Conservation (phyloP, 1,140 invertebrate genomes). For the Capitella teleta region DNA sequence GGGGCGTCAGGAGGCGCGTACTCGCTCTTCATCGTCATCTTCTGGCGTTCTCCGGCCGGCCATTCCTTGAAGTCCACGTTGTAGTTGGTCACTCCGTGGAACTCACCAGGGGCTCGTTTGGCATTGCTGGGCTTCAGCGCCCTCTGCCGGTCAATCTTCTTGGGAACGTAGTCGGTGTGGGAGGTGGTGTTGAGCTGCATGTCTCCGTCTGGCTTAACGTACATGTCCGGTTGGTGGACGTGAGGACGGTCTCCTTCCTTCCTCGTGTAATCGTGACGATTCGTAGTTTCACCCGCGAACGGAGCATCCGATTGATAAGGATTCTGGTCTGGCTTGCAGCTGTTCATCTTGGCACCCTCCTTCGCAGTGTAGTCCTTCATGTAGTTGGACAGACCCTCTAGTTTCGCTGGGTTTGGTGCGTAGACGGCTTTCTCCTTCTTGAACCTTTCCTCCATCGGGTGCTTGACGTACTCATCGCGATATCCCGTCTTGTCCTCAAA, state of each 20-base stretch:
- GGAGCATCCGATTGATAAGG: conserved; percentile 15
- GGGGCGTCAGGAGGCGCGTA: conserved; percentile 14
- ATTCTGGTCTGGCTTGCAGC: conserved; percentile 12
- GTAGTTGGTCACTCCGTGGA: conserved; percentile 39
- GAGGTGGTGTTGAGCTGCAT: conserved; percentile 27
- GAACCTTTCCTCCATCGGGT: conserved; percentile 24
- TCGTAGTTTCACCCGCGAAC: conserved; percentile 21
- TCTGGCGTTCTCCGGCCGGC: conserved; percentile 5
- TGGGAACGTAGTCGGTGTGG: conserved; percentile 15
- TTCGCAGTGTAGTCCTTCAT: conserved; percentile 34
- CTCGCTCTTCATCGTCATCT: conserved; percentile 1
- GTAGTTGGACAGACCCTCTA: conserved; percentile 37
- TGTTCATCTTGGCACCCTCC: conserved; percentile 12
- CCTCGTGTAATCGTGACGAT: conserved; percentile 18
- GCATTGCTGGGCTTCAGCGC: conserved; percentile 15
- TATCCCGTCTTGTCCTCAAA: conserved; percentile 38
- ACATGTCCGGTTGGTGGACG: conserved; percentile 22
- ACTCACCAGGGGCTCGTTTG: conserved; percentile 15
- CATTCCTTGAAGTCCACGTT: conserved; percentile 14
- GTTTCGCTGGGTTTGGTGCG: conserved; percentile 20
- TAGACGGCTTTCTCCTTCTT: conserved; percentile 23
- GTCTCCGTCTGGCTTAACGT: conserved; percentile 21
- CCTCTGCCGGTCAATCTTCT: conserved; percentile 19
- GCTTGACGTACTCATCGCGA: conserved; percentile 31
- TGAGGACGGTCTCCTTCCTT: conserved; percentile 16